Conservation (phyloP, 2,113 vertebrate genomes). For the Bombycilla garrulus region DNA sequence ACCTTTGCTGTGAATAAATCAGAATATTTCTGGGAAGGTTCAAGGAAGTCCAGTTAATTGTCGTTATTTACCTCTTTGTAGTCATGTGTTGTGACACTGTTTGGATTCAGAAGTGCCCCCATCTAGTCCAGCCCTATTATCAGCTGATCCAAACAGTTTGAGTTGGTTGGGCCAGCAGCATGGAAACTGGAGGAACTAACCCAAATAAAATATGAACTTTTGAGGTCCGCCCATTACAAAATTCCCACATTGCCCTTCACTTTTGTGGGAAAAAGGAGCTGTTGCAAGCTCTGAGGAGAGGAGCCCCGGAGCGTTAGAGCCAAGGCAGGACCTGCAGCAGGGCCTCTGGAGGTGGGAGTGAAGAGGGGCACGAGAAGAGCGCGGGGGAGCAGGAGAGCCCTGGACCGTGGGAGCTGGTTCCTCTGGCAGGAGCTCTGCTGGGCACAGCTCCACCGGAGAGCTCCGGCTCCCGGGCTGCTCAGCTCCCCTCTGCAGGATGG, state of each 20-base stretch:
- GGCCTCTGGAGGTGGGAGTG: not conserved
- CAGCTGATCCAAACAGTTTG: not conserved
- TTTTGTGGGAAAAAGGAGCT: not conserved
- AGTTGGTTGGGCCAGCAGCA: not conserved
- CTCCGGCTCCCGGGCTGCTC: no score
- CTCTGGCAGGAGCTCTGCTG: not conserved
- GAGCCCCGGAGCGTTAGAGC: not conserved
- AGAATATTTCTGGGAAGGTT: slow-evolving; percentile 42
- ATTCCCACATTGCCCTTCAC: not conserved
- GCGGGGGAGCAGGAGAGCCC: not conserved
- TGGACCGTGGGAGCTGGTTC: not conserved
- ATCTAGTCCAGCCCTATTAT: not conserved
- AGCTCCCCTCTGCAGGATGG: not conserved
- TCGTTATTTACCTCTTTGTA: slow-evolving; percentile 50
- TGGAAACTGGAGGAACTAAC: not conserved
- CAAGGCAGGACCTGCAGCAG: not conserved
- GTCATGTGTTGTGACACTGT: not conserved
- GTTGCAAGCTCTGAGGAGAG: not conserved
- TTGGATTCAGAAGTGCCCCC: slow-evolving; percentile 17
- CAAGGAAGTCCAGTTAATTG: slow-evolving; percentile 31
- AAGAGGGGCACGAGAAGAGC: not conserved
- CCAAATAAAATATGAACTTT: not conserved
- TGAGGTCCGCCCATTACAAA: not conserved
- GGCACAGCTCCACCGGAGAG: no score
- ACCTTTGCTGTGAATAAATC: slow-evolving; percentile 54